Percentiles rank a stretch among this genome's conserved stretches.
phyloP scores from a whole-genome alignment of 2,797 vertebrate genomes.

The Zonotrichia albicollis region DNA sequence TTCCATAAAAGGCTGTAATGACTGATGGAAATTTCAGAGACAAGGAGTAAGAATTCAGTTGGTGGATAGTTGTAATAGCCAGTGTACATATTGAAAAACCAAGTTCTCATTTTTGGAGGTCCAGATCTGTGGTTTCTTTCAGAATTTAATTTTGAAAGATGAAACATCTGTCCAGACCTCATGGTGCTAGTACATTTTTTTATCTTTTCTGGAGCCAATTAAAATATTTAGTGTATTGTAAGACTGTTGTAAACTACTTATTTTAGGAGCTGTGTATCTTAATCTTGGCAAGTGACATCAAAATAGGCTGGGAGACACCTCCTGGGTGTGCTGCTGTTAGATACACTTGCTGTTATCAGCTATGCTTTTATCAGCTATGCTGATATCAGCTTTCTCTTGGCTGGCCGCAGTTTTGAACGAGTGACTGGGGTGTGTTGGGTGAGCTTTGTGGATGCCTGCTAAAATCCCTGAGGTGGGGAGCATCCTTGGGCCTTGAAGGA shows the following conservation, averaged over 20 bases:
- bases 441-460: background rate
- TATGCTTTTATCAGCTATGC: accelerated
- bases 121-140: background rate
- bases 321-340: background rate
- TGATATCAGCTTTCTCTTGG: background rate
- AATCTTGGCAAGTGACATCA: background rate
- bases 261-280: background rate
- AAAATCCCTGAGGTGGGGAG: background rate
- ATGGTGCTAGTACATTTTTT: background rate
- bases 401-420: background rate
- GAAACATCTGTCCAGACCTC: background rate
- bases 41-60: background rate
- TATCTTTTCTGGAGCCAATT: background rate
- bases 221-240: background rate
- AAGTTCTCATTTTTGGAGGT: background rate
- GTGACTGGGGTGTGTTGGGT: background rate
- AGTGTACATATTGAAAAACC: background rate
- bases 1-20: background rate
- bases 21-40: background rate
- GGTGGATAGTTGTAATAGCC: background rate
- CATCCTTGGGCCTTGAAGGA: background rate
- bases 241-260: background rate
- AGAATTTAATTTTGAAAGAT: background rate
- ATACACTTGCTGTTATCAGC: accelerated
- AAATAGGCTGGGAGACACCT: background rate